Base-by-base conservation (phyloP, 1,140 invertebrate species). In the Drosophila nigrodunni region DNA sequence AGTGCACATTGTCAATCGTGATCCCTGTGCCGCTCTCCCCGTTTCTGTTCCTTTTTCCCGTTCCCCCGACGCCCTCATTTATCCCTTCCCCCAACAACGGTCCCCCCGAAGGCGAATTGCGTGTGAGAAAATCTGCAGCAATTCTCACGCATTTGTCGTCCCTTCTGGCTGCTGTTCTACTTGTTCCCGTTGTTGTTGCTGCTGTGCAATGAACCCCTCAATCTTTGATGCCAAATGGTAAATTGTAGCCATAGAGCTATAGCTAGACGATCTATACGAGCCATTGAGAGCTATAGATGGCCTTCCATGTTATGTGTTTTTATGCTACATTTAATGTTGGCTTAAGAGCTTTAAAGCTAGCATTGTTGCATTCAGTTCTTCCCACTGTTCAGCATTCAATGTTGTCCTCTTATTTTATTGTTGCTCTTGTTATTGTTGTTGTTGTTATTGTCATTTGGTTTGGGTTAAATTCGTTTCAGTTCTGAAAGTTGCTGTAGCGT, bases 241-340 rank as follows among this genome's bases (percentile, higher is more conserved):
- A 81, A 74, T 68, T 74, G 70, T 73, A 73, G 64, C 70, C 70
- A 73, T 73, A 73, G 64, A 68, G 66, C 70, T 49, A 62, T 57
- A 15, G 60, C 60, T 43, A 59, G 44, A 60, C 43, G 37, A 75
- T 35, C 62, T 44, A 46, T 44, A 60, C 57, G 44, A 69, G 52
- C 66, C 49, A 46, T 52, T 35, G 39, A 47, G 55, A 72, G 61
- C 69, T 49, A 57, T 72, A 64, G 52, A 69, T 80, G 79, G 61
- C 72, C 67, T 62, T 69, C 55, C 79, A 80, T 83, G 80, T 92
- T 90, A 90, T 92, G 90, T 91, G 78, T 92, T 92, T 92, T 92
- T 92, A 91, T 92, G 90, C 90, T 91, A 92, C 90, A 92, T 92
- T 92, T 92, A 92, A 92, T 91, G 85, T 92, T 92, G 90, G 90